A percentile compares a stretch with the other conserved stretches of the same genome.
phyloP scores from a whole-genome alignment of 2,888 invertebrate genomes.

The Drosophila histrio region DNA sequence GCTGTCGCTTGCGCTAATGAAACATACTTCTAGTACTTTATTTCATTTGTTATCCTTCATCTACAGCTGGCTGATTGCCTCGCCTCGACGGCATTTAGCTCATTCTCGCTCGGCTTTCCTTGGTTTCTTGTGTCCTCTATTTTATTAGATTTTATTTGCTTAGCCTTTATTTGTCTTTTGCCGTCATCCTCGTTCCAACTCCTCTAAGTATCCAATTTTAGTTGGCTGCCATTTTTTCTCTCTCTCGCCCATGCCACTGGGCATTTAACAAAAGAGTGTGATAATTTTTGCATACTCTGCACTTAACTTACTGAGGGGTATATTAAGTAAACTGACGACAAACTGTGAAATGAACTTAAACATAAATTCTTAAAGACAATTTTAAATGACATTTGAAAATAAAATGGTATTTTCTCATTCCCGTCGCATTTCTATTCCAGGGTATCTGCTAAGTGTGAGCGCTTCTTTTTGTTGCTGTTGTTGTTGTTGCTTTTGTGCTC shows the following conservation, averaged over 20 bases:
- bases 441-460: neutral
- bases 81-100: slow-evolving; percentile 54
- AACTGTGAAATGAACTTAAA: neutral
- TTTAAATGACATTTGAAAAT: neutral
- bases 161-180: slow-evolving; percentile 75
- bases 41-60: slow-evolving; percentile 67
- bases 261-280: slow-evolving; percentile 40
- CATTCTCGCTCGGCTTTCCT: slow-evolving; percentile 49
- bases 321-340: neutral
- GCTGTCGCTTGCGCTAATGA: slow-evolving; percentile 72
- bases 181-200: slow-evolving; percentile 32
- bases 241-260: slow-evolving; percentile 19
- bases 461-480: slow-evolving; percentile 20
- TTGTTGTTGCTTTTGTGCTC: slow-evolving; percentile 34
- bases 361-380: neutral
- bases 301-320: neutral
- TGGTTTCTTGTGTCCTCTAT: slow-evolving; percentile 60
- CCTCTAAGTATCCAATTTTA: slow-evolving; percentile 66
- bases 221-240: slow-evolving; percentile 24
- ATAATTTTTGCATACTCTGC: slow-evolving; percentile 42
- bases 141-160: slow-evolving; percentile 78
- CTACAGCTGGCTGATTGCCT: slow-evolving; percentile 29
- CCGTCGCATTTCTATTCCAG: neutral
- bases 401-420: neutral
- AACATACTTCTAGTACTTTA: slow-evolving; percentile 70